Base-by-base conservation (phyloP, 2,113 vertebrate genomes). In the Eonycteris spelaea region DNA sequence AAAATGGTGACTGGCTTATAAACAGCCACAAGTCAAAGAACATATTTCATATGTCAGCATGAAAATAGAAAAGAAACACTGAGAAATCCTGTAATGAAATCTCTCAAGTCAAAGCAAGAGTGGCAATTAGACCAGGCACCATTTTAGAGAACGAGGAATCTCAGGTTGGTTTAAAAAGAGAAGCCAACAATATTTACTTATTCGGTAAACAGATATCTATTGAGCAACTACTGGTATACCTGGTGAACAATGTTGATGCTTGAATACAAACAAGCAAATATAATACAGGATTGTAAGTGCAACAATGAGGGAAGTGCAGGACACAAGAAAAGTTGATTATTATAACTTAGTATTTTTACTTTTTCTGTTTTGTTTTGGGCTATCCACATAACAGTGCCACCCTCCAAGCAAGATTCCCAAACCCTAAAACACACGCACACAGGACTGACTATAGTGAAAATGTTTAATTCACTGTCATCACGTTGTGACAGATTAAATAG, bases 51-150 rank as follows among this genome's bases (percentile, higher is more conserved):
- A 24, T n/a, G 24, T 88, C 45, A 67, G 63, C 71, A n/a, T 1
- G 6, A 89, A 80, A 93, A 45, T 11, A 95, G 63, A 63, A 93
- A 79, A 95, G 67, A 48, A 74, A 88, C 53, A 30, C 55, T n/a
- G n/a, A 85, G 57, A 92, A 68, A 48, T 18, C 3, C 1, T 14
- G 6, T 59, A 24, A 48, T 7, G 57, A 90, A 74, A 61, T 67
- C 12, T 59, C 22, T 53, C 3, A 82, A 67, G 59, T 45, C 7
- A 57, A 15, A 53, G 51, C 30, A 67, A 86, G 30, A 33, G 19
- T 53, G n/a, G 35, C 59, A 15, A 67, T 45, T 45, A 83, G 16
- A 40, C 18, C 43, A 61, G 51, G 53, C n/a, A 38, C 40, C 45
- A 6, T 11, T 35, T 53, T 45, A 35, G n/a, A 95, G 30, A 75